Evolutionary conservation across 2,113 vertebrate species (phyloP).

Genomic region (Actenoides hombroni): DNA sequence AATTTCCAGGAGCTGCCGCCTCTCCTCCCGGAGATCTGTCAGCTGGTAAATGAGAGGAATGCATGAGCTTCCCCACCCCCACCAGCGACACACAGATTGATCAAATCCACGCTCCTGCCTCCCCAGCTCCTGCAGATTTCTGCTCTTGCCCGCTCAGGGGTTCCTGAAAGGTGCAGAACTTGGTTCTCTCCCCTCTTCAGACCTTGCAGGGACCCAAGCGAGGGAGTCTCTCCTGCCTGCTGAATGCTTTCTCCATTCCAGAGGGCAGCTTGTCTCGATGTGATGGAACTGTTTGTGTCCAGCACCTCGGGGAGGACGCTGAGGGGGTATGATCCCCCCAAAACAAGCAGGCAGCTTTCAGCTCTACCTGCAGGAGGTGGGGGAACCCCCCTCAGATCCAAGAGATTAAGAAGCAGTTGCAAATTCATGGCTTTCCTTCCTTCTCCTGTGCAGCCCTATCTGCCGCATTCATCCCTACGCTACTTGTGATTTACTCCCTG

Average conservation of each 20-base stretch:
- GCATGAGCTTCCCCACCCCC: not conserved
- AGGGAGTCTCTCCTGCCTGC: not conserved
- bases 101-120: not conserved
- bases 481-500: not conserved
- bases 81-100: constrained; percentile 56
- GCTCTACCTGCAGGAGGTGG: not conserved
- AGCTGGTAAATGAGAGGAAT: constrained; percentile 23
- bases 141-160: not conserved
- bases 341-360: not conserved
- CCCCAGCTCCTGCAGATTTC: not conserved
- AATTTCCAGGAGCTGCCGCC: constrained; percentile 16
- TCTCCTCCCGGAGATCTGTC: constrained; percentile 15
- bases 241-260: not conserved
- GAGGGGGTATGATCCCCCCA: not conserved
- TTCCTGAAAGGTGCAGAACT: not conserved
- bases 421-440: not conserved
- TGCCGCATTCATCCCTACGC: not conserved
- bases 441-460: not conserved
- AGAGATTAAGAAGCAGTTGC: not conserved
- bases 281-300: not conserved
- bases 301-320: not conserved
- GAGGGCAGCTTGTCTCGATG: not conserved
- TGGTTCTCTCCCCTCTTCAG: not conserved
- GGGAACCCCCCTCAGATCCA: not conserved
- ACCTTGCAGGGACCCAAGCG: not conserved